Evolutionary conservation across 2,113 vertebrate species (phyloP).

Genomic region (Corythoichthys haematopterus): DNA sequence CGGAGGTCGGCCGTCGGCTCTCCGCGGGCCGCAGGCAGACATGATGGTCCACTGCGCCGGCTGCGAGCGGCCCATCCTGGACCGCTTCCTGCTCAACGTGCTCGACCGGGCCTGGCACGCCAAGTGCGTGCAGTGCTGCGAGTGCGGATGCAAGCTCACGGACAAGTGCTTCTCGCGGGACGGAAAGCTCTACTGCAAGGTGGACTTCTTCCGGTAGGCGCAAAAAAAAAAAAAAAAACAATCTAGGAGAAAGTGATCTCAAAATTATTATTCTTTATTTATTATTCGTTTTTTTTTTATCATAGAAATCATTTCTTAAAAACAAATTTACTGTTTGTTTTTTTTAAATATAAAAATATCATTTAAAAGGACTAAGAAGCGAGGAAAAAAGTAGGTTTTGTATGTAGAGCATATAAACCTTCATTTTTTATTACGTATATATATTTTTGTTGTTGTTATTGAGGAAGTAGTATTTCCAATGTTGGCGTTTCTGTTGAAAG

Average conservation of each 20-base stretch:
- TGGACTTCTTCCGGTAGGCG: conserved; percentile 91
- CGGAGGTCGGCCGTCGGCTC: conserved; percentile 51
- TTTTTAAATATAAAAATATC: too few relatives aligned
- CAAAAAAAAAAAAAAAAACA: neutral
- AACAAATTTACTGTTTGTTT: too few relatives aligned
- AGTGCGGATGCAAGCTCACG: conserved; percentile 90
- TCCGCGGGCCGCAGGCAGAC: conserved; percentile 69
- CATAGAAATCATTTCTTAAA: too few relatives aligned
- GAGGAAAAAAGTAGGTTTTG: too few relatives aligned
- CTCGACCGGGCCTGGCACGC: conserved; percentile 96
- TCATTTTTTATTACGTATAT: too few relatives aligned
- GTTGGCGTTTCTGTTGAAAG: neutral
- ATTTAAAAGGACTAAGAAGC: too few relatives aligned
- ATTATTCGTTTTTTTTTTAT: too few relatives aligned
- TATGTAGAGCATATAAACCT: too few relatives aligned
- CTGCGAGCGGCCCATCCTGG: conserved; percentile 93
- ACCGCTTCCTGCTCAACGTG: conserved; percentile 91
- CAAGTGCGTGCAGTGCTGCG: conserved; percentile 95
- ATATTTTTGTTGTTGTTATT: too few relatives aligned
- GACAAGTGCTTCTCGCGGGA: conserved; percentile 97
- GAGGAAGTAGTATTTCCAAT: too few relatives aligned
- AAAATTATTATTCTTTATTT: too few relatives aligned
- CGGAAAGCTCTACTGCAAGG: conserved; percentile 96
- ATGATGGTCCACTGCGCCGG: conserved; percentile 99
- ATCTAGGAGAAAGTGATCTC: too few relatives aligned